Base-by-base conservation (phyloP, 1,140 invertebrate genomes). In the Papilio polytes region DNA sequence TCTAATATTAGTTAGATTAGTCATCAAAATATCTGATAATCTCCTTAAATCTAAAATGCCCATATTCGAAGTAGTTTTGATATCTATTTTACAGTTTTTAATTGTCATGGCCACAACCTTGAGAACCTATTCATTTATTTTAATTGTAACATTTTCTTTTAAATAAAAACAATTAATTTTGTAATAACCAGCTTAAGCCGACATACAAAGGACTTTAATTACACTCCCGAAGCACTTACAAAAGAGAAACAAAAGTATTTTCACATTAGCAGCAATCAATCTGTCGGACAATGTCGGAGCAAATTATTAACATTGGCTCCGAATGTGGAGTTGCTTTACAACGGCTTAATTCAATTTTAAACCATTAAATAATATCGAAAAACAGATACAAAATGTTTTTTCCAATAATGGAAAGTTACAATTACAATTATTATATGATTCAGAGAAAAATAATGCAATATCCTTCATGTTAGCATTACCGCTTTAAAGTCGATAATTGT, bases 281-380 rank as follows among this genome's bases (percentile, higher is more conserved):
- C 73, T 74, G 73, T 74, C 73, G 73, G 22, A 74, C 22, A 44
- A 20, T 51, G 73, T 74, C 73, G 20, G 46, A 44, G 20, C 12
- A 74, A 74, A 74, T 74, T 31, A 74, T 74, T 74, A 74, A 53
- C 46, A 46, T 26, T 46, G 46, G n/a, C 73, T 46, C 73, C 20
- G 73, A 44, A 26, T 51, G 20, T 13, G 73, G 12, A 46, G n/a
- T 51, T 13, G n/a, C 46, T 51, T 22, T 20, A 48, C 44, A 18
- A 74, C 44, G 46, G 73, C 73, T 74, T 46, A 51, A 74, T 74
- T 46, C 73, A 51, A 48, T 74, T 51, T 46, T 15, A 66, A 66
- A 15, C 13, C 63, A 66, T 66, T 31, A 66, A 63, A 31, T 66
- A 26, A 18, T 66, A 26, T 31, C 36, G 63, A 15, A 31, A 26